Percentiles rank a stretch among this genome's conserved stretches.
These are phyloP conservation scores for Chironomus riparius DNA, from an alignment of 2,888 invertebrate genomes.

Conservation along the genomic window DNA sequence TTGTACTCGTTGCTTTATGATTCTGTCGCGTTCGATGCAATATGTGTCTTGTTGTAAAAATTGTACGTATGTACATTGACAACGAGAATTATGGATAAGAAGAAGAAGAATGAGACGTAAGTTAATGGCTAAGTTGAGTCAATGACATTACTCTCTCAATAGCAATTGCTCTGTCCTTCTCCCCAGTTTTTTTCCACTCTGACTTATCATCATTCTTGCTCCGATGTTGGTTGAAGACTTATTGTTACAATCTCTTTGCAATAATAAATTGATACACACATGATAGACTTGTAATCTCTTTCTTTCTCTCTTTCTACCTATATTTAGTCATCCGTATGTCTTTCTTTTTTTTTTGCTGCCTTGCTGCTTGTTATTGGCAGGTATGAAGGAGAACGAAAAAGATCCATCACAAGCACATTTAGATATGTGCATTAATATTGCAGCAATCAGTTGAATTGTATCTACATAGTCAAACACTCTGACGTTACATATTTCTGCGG, in stretches of 20 bases:
- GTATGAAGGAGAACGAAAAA: background rate
- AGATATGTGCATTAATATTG: background rate
- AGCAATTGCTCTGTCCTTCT: background rate
- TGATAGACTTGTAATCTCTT: slow-evolving; percentile 24
- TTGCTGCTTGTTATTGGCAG: background rate
- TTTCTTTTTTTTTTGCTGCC: background rate
- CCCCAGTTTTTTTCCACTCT: too few relatives aligned
- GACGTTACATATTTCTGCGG: background rate
- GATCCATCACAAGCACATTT: background rate
- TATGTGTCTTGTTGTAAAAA: too few relatives aligned
- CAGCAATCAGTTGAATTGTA: slow-evolving; percentile 16
- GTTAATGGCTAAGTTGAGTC: background rate
- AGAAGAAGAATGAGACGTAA: background rate
- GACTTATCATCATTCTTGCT: background rate
- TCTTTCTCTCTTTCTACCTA: background rate
- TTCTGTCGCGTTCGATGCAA: background rate
- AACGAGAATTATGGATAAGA: too few relatives aligned
- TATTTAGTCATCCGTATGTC: background rate
- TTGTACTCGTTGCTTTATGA: background rate
- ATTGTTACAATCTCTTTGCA: background rate
- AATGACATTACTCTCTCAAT: background rate
- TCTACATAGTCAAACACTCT: slow-evolving; percentile 15
- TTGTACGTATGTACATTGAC: too few relatives aligned
- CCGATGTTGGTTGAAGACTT: background rate
- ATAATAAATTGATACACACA: slow-evolving; percentile 23